phyloP scores from a whole-genome alignment of 2,797 vertebrate species.

The Phoebastria nigripes region DNA sequence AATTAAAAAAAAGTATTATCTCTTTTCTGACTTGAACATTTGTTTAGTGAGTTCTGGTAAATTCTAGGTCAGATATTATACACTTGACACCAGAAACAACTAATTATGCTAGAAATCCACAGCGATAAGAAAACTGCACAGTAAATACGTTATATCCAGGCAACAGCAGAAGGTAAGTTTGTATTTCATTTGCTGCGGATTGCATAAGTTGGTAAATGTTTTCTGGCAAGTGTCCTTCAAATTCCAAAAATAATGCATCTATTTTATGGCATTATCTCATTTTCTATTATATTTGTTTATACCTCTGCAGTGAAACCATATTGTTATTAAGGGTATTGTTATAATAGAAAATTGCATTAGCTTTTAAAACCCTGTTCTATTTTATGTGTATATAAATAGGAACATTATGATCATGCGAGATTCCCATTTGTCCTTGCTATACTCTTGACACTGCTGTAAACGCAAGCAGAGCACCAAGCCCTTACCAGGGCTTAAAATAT shows the following conservation, averaged over 20 bases:
- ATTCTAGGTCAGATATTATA: neutral
- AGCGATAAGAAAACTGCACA: neutral
- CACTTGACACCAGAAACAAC: neutral
- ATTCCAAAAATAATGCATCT: conserved; percentile 1
- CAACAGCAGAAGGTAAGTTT: conserved; percentile 29
- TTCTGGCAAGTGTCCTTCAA: conserved; percentile 35
- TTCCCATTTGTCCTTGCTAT: conserved; percentile 27
- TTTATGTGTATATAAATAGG: conserved; percentile 56
- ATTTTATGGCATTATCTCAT: conserved; percentile 24
- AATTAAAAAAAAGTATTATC: neutral
- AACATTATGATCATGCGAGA: conserved; percentile 16
- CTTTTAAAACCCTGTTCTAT: conserved; percentile 53
- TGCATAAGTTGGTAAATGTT: conserved; percentile 7
- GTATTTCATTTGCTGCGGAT: neutral
- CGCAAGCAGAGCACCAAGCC: neutral
- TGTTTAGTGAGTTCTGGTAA: neutral
- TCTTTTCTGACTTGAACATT: neutral
- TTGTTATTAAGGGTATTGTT: conserved; percentile 57
- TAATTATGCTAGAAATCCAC: neutral
- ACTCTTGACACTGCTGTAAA: conserved; percentile 33
- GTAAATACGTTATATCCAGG: neutral
- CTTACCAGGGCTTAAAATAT: neutral
- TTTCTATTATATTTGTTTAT: conserved; percentile 53
- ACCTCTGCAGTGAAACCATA: conserved; percentile 39
- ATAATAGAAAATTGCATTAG: conserved; percentile 48